phyloP scores from a whole-genome alignment of 2,113 vertebrate genomes.

The Pelvicachromis taeniatus region DNA sequence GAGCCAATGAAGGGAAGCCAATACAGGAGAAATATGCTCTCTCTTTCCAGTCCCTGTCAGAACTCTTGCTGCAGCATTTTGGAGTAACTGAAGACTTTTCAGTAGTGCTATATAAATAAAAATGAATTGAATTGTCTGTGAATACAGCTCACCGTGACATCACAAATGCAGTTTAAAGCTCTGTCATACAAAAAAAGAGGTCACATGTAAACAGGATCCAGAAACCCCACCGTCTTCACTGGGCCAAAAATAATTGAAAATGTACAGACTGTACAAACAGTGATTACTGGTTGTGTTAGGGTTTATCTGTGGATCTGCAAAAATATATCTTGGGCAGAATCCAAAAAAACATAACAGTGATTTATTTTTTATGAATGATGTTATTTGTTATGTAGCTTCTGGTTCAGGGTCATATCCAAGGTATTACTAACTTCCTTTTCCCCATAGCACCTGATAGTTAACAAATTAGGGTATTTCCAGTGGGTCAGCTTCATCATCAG shows the following conservation, averaged over 20 bases:
- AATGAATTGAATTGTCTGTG: not conserved
- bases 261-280: not conserved
- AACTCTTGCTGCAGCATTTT: too few relatives aligned
- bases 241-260: not conserved
- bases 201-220: not conserved
- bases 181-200: not conserved
- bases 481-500: not conserved
- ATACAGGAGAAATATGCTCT: too few relatives aligned
- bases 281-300: not conserved
- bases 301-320: not conserved
- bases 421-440: not conserved
- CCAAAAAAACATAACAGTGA: not conserved
- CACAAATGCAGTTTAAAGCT: not conserved
- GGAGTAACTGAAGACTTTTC: too few relatives aligned
- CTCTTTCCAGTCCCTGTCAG: too few relatives aligned
- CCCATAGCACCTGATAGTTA: not conserved
- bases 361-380: not conserved
- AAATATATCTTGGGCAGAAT: not conserved
- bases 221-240: not conserved
- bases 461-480: not conserved
- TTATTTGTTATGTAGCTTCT: conserved; percentile 6
- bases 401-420: not conserved
- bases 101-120: not conserved
- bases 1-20: too few relatives aligned
- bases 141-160: not conserved